Conservation (phyloP, 2,888 invertebrate genomes). For the Machimus rusticus region DNA sequence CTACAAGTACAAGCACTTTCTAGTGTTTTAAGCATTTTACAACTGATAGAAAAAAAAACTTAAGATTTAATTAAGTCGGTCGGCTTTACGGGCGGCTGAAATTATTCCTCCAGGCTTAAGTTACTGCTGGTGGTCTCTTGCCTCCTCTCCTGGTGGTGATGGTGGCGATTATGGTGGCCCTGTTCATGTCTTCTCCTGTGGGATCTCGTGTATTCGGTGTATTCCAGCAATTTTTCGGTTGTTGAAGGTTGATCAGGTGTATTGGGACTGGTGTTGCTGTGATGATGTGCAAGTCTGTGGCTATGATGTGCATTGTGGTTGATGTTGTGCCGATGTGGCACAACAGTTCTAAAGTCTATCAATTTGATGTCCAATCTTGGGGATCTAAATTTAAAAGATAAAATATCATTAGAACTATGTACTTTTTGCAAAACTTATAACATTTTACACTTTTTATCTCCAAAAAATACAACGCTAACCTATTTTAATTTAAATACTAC, state of each 20-base stretch:
- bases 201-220: background rate
- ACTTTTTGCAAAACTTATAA: too few relatives aligned
- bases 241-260: background rate
- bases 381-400: slow-evolving; percentile 51
- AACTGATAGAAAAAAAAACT: slow-evolving; percentile 14
- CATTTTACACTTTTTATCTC: too few relatives aligned
- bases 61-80: slow-evolving; percentile 25
- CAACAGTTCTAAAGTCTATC: slow-evolving; percentile 53
- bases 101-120: slow-evolving; percentile 20
- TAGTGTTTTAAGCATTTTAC: slow-evolving; percentile 6
- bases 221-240: background rate
- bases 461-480: too few relatives aligned
- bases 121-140: slow-evolving; percentile 12
- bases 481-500: too few relatives aligned
- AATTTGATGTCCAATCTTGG: slow-evolving; percentile 59
- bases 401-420: background rate
- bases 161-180: slow-evolving; percentile 15
- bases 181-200: slow-evolving; percentile 41
- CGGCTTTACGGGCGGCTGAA: background rate
- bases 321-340: background rate
- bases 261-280: slow-evolving; percentile 14
- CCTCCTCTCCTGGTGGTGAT: slow-evolving; percentile 16
- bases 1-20: slow-evolving; percentile 15
- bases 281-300: slow-evolving; percentile 20
- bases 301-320: slow-evolving; percentile 2